phyloP scores from a whole-genome alignment of 2,888 invertebrate species.

The Periphyllus acericola region DNA sequence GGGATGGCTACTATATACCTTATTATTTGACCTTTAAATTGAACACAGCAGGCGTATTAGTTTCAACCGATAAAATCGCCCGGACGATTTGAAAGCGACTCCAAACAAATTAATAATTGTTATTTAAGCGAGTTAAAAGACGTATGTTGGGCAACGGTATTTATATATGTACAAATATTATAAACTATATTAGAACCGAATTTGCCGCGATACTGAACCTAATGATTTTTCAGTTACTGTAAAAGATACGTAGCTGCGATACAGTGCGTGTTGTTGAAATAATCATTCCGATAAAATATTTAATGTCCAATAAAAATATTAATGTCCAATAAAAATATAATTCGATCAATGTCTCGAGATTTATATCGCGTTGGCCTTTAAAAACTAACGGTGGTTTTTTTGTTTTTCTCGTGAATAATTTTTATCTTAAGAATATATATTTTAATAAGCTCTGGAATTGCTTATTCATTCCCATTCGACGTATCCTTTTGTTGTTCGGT shows the following conservation, averaged over 20 bases:
- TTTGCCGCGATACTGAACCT: too few species aligned
- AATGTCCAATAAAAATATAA: too few species aligned
- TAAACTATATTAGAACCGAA: too few species aligned
- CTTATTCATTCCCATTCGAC: conserved; percentile 48
- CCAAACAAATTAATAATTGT: not conserved
- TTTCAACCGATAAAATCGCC: not conserved
- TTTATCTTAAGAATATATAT: not conserved
- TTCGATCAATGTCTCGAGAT: too few species aligned
- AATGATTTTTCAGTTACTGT: too few species aligned
- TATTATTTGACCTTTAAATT: not conserved
- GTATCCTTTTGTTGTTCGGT: conserved; percentile 47
- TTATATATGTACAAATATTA: too few species aligned
- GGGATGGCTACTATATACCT: not conserved
- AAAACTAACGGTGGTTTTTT: conserved; percentile 31
- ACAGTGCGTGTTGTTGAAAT: too few species aligned
- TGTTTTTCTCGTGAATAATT: not conserved
- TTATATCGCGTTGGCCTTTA: not conserved
- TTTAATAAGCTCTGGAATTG: conserved; percentile 38
- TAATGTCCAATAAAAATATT: too few species aligned
- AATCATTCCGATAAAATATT: too few species aligned
- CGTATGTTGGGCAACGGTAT: too few species aligned
- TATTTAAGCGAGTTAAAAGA: too few species aligned
- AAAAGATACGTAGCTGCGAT: too few species aligned
- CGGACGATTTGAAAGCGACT: not conserved
- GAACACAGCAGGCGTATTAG: not conserved